phyloP scores from a whole-genome alignment of 2,113 vertebrate species.

The Pholis gunnellus region DNA sequence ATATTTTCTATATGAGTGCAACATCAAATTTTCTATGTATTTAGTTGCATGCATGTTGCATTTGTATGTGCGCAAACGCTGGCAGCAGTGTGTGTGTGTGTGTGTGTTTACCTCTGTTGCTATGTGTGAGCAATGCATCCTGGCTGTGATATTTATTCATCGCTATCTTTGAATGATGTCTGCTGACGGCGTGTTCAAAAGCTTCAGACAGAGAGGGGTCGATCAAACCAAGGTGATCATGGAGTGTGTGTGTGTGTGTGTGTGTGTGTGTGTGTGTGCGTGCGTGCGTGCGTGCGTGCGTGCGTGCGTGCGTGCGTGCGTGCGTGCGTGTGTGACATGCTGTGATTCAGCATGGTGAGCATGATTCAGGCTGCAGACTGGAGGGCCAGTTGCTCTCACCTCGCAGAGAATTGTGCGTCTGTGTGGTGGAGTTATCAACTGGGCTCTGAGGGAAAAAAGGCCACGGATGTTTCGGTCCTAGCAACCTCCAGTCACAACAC shows the following conservation, averaged over 20 bases:
- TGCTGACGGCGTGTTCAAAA: constrained; percentile 50
- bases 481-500: constrained; percentile 64
- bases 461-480: constrained; percentile 47
- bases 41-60: not conserved
- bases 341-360: constrained; percentile 53
- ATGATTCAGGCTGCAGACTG: constrained; percentile 58
- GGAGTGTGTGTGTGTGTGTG: constrained; percentile 30
- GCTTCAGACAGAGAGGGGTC: constrained; percentile 31
- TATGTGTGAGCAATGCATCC: constrained; percentile 66
- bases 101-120: constrained; percentile 77
- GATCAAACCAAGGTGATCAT: constrained; percentile 11
- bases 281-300: constrained; percentile 27
- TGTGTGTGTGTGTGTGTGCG: constrained; percentile 25
- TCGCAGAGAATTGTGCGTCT: constrained; percentile 14
- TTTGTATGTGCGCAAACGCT: not conserved
- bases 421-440: constrained; percentile 26
- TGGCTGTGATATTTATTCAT: constrained; percentile 72
- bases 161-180: constrained; percentile 69
- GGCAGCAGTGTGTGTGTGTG: constrained; percentile 39
- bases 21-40: not conserved
- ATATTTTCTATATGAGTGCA: not conserved
- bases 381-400: constrained; percentile 48
- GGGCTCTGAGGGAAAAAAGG: constrained; percentile 14
- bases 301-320: too few species aligned
- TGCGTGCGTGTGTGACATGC: not conserved